Percentiles rank a stretch among this genome's conserved stretches.
These are phyloP conservation scores for Agriotes lineatus DNA, from an alignment of 2,888 invertebrate species.

Conservation along the genomic window DNA sequence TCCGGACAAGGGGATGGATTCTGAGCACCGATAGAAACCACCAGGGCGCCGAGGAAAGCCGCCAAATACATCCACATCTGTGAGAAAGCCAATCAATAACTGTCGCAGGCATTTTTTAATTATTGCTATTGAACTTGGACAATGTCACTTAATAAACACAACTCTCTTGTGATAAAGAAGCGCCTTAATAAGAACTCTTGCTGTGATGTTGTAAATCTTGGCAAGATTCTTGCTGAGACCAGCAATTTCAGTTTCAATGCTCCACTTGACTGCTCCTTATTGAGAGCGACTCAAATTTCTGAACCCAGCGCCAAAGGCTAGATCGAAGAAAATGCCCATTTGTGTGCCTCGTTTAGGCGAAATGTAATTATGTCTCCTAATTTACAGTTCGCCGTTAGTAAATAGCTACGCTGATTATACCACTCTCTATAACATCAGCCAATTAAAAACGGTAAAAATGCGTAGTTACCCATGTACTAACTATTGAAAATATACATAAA, in stretches of 20 bases:
- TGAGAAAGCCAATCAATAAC: constrained; percentile 24
- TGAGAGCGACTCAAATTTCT: neutral
- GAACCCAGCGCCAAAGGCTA: neutral
- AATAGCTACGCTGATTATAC: too few relatives aligned
- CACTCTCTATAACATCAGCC: too few relatives aligned
- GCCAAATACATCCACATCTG: constrained; percentile 25
- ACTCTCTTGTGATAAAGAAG: neutral
- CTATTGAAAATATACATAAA: too few relatives aligned
- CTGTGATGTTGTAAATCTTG: neutral
- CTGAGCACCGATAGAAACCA: constrained; percentile 5
- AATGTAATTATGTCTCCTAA: neutral
- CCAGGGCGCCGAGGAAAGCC: constrained; percentile 17
- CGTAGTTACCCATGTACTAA: too few relatives aligned
- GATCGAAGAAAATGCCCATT: neutral
- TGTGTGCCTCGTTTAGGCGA: neutral
- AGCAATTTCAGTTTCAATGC: constrained; percentile 12
- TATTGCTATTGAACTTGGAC: neutral
- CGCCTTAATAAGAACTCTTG: constrained; percentile 4
- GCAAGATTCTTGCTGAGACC: neutral
- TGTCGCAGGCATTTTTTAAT: neutral
- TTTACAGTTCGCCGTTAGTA: too few relatives aligned
- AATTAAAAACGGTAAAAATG: too few relatives aligned
- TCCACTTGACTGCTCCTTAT: constrained; percentile 1
- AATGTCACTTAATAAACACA: constrained; percentile 3
- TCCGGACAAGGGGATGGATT: constrained; percentile 54